Base-by-base conservation (phyloP, 1,140 invertebrate species). In the Trinorchestia longiramus region DNA sequence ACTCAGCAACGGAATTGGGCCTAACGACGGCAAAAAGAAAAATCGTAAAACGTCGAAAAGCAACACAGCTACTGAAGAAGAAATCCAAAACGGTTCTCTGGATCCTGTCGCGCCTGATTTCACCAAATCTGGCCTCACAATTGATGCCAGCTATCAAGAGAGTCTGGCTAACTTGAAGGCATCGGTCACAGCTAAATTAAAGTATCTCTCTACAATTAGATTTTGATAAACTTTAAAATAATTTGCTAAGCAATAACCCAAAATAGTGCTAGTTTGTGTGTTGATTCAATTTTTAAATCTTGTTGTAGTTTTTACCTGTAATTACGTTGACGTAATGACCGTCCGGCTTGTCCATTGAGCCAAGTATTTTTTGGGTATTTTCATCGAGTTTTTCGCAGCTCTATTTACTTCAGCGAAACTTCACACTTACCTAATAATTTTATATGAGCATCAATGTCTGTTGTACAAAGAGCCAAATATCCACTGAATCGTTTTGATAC, bases 131-230 rank as follows among this genome's bases (percentile, higher is more conserved):
- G 92, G 92, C 43, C 92, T 94, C 44, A 45, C 43, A 43, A 94
- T 94, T 94, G 92, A 94, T 40, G 92, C 92, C 40, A 94, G 92
- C 44, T 94, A 94, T 43, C 92, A 94, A 40, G 92, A 94, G 44
- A 94, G 92, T 36, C 40, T 94, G 44, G 43, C 92, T 19, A 94
- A 94, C 44, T 45, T 94, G 43, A 45, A 94, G 44, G 92, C 92
- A 6, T 94, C 92, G 36, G 43, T 94, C 43, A 94, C 43, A 6
- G 92, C 92, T n/a, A 94, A 94, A 44, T 94, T 94, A 94, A 94
- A 94, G 44, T 94, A 94, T 47, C 17, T 94, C 19, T 94, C 92
- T 94, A 94, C 43, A 3, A 94, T 94, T 94, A 94, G 44, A 94
- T 43, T 94, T 45, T 94, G 92, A 94, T 94, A 41, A 41, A 42